phyloP scores from a whole-genome alignment of 2,113 vertebrate species.

The Charina bottae region DNA sequence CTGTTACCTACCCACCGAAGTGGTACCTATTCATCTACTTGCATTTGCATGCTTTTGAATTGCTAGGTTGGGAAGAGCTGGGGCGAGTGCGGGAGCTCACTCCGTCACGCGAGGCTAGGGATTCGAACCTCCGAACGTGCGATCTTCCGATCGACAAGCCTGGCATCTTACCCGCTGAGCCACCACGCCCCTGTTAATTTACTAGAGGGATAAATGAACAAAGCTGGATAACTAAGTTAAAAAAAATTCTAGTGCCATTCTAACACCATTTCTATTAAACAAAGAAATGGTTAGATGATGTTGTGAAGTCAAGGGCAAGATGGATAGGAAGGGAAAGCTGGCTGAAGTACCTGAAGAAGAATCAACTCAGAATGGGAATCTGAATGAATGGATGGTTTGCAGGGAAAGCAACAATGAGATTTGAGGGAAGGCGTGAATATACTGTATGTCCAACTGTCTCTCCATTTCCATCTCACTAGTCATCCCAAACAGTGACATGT shows the following conservation, averaged over 20 bases:
- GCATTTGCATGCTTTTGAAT: no score
- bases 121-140: no score
- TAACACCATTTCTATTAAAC: not conserved
- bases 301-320: not conserved
- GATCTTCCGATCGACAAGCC: no score
- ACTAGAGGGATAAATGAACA: not conserved
- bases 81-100: no score
- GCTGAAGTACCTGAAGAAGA: not conserved
- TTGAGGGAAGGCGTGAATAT: not conserved
- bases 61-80: no score
- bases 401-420: not conserved
- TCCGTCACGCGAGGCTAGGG: no score
- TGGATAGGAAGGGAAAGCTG: not conserved
- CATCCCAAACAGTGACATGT: not conserved
- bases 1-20: no score
- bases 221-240: not conserved
- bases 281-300: not conserved
- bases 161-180: no score
- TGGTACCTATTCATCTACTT: no score
- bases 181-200: no score
- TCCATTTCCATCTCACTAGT: not conserved
- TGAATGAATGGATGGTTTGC: not conserved
- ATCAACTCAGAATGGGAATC: not conserved
- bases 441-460: not conserved
- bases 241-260: not conserved